These are phyloP conservation scores for Drosophila affinis DNA, from an alignment of 2,888 invertebrate species.

Conservation along the genomic window DNA sequence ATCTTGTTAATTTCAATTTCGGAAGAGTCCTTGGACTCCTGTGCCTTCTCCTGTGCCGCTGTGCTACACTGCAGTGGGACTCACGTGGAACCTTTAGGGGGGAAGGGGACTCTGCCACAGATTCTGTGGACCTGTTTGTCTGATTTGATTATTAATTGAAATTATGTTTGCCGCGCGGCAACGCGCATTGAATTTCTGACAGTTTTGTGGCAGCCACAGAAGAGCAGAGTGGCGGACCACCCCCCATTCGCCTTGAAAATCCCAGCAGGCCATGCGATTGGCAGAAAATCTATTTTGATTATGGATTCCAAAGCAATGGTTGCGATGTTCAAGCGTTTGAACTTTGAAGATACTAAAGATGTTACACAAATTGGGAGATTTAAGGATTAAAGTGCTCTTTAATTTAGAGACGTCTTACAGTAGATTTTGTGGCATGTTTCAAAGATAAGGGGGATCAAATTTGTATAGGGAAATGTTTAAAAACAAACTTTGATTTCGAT, in stretches of 20 bases:
- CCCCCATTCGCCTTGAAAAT: not conserved
- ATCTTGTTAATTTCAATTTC: conserved; percentile 70
- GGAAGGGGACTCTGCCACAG: too few species aligned
- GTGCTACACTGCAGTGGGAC: conserved; percentile 42
- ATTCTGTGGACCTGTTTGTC: conserved; percentile 50
- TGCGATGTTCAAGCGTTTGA: conserved; percentile 4
- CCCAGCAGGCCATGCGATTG: conserved; percentile 20
- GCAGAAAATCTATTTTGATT: conserved; percentile 29
- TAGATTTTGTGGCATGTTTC: not conserved
- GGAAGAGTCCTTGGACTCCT: conserved; percentile 49
- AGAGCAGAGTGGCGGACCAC: not conserved
- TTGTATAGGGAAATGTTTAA: too few species aligned
- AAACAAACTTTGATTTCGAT: too few species aligned
- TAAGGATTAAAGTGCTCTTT: not conserved
- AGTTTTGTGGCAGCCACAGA: conserved; percentile 61
- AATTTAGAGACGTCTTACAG: not conserved
- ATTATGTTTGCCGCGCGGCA: conserved; percentile 59
- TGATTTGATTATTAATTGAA: conserved; percentile 77
- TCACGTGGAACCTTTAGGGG: conserved; percentile 22
- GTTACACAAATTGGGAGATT: not conserved
- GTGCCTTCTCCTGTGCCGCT: not conserved
- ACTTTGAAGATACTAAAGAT: not conserved
- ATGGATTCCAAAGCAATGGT: conserved; percentile 2
- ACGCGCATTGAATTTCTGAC: conserved; percentile 72
- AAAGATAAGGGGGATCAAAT: not conserved